phyloP scores from a whole-genome alignment of 1,140 invertebrate species.

The Protaetia brevitarsis region DNA sequence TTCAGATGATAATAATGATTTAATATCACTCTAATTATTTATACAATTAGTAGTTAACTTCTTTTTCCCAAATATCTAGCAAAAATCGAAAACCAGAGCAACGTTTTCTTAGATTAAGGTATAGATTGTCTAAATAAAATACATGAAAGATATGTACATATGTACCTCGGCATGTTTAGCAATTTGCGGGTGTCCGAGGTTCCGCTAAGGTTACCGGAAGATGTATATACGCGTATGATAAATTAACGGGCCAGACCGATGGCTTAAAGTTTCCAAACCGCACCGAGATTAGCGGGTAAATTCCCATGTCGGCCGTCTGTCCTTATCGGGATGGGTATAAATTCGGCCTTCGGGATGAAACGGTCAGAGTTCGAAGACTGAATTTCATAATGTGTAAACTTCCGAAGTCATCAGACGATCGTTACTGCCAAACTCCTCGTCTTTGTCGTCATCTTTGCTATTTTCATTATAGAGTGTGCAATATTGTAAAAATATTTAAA shows the following conservation, averaged over 20 bases:
- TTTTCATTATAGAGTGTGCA: background rate
- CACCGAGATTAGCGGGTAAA: conserved; percentile 13
- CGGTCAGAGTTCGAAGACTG: background rate
- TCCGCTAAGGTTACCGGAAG: background rate
- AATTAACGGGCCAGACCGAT: conserved; percentile 7
- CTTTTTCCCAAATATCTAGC: too few relatives aligned
- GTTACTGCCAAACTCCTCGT: background rate
- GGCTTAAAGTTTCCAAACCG: conserved; percentile 12
- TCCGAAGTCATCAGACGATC: background rate
- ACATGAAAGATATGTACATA: too few relatives aligned
- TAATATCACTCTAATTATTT: too few relatives aligned
- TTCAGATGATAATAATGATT: too few relatives aligned
- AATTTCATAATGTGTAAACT: background rate
- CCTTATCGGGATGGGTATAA: background rate
- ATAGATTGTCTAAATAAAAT: too few relatives aligned
- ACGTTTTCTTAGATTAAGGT: too few relatives aligned
- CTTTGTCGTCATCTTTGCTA: background rate
- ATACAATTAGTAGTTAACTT: too few relatives aligned
- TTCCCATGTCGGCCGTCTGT: conserved; percentile 13
- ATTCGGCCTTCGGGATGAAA: background rate
- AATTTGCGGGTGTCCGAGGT: background rate
- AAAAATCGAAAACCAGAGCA: too few relatives aligned
- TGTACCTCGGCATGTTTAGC: background rate
- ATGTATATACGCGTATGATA: background rate
- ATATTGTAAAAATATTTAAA: too few relatives aligned